These are phyloP conservation scores for Rhegmatorhina hoffmannsi DNA, from an alignment of 2,113 vertebrate species.

Conservation along the genomic window DNA sequence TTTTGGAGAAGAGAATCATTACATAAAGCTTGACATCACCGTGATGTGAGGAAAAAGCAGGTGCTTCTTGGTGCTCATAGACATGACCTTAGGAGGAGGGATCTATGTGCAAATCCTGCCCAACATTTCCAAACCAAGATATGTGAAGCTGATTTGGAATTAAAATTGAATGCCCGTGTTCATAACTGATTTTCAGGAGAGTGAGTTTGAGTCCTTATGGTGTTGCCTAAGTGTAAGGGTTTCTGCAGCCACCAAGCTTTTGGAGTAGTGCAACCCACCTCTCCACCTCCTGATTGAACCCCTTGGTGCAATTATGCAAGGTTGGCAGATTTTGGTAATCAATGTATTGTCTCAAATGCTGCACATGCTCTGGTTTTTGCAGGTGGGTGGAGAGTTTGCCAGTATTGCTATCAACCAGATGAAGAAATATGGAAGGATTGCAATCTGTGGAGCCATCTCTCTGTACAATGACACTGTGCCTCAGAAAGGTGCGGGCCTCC, in stretches of 20 bases:
- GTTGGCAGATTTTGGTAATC: not conserved
- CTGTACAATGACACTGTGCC: conserved; percentile 78
- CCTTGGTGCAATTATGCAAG: not conserved
- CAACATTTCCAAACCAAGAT: not conserved
- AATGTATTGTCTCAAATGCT: not conserved
- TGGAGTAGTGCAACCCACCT: not conserved
- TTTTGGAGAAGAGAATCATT: not conserved
- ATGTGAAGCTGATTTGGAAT: not conserved
- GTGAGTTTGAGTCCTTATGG: not conserved
- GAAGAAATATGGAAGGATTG: conserved; percentile 87
- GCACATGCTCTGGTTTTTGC: not conserved
- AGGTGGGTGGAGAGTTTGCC: conserved; percentile 88
- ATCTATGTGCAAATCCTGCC: not conserved
- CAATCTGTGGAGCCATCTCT: conserved; percentile 86
- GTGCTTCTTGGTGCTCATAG: not conserved
- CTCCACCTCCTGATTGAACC: not conserved
- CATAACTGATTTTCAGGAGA: not conserved
- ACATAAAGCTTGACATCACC: not conserved
- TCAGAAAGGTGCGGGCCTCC: conserved; percentile 76
- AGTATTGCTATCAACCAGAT: conserved; percentile 81
- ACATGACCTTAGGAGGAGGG: not conserved
- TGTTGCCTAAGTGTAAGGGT: not conserved
- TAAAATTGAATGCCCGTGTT: not conserved
- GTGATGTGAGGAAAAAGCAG: not conserved
- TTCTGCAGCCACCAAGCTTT: not conserved